phyloP scores from a whole-genome alignment of 1,140 invertebrate genomes.

The Saccostrea echinata region DNA sequence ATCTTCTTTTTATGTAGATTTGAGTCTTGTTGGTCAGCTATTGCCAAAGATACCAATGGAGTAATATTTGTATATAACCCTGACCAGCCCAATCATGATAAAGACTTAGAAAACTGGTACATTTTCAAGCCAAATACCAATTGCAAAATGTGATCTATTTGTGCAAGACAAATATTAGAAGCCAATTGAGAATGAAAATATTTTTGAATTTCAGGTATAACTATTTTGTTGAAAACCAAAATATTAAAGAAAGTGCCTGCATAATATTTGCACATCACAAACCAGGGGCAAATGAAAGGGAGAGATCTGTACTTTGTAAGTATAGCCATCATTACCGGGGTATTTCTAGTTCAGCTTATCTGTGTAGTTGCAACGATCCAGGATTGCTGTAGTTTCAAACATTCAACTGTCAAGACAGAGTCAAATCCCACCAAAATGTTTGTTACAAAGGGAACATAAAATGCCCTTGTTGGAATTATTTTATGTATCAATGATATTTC shows the following conservation, averaged over 20 bases:
- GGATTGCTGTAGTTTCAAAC: no score
- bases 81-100: slow-evolving; percentile 82
- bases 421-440: no score
- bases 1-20: slow-evolving; percentile 82
- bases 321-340: neutral
- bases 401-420: no score
- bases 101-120: slow-evolving; percentile 86
- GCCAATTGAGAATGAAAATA: neutral
- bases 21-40: slow-evolving; percentile 89
- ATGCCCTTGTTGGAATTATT: no score
- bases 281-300: slow-evolving; percentile 62
- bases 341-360: no score
- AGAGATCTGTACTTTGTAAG: slow-evolving; percentile 68
- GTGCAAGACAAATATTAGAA: neutral
- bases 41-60: slow-evolving; percentile 86
- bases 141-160: neutral
- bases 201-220: slow-evolving; percentile 81
- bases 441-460: no score
- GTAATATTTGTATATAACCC: slow-evolving; percentile 88
- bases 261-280: slow-evolving; percentile 77
- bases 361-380: no score
- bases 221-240: slow-evolving; percentile 85
- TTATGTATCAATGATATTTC: no score
- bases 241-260: slow-evolving; percentile 76
- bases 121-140: slow-evolving; percentile 21